These are phyloP conservation scores for Urosaurus nigricauda DNA, from an alignment of 2,797 vertebrate species.

Conservation along the genomic window DNA sequence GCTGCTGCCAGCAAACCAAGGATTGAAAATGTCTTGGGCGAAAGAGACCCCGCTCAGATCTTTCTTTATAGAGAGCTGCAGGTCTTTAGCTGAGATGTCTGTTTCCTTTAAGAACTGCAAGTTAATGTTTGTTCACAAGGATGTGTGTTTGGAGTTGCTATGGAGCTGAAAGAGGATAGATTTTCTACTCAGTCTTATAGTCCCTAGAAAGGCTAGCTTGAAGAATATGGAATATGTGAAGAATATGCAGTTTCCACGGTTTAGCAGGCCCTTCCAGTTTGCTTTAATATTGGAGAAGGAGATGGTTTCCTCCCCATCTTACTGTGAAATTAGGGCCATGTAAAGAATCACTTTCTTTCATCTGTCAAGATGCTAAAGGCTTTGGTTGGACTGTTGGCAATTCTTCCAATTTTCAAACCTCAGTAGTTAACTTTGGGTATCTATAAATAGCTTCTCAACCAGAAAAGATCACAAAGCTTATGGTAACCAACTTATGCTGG, in stretches of 20 bases:
- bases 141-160: too few species aligned
- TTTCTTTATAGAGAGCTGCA: background rate
- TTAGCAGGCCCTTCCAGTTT: background rate
- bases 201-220: background rate
- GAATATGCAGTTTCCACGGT: background rate
- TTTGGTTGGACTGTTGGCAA: too few species aligned
- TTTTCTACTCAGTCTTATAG: background rate
- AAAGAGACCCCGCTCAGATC: background rate
- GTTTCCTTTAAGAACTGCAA: background rate
- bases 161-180: background rate
- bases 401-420: background rate
- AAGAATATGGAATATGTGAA: background rate
- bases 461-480: background rate
- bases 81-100: background rate
- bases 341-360: background rate
- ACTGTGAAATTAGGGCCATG: too few species aligned
- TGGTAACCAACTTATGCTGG: background rate
- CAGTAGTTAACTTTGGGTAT: background rate
- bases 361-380: background rate
- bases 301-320: background rate
- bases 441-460: background rate
- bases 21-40: background rate
- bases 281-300: background rate
- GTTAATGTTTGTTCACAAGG: background rate
- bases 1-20: background rate